Evolutionary conservation across 2,888 invertebrate species (phyloP), one percentile per base, ranked within the genome.

Genomic region (Leptinotarsa tumamoca): DNA sequence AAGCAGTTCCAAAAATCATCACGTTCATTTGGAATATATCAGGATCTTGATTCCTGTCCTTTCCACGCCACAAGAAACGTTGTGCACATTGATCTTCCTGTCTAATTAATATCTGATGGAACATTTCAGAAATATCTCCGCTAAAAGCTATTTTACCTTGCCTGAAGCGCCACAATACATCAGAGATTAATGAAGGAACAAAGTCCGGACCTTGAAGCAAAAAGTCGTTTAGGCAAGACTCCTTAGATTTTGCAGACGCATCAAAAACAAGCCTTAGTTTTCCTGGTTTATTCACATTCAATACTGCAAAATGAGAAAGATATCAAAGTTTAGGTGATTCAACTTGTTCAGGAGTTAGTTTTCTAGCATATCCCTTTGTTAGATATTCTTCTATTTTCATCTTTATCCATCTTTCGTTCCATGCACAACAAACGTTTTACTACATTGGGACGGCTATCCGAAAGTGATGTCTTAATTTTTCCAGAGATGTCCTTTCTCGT

Each of bases 1-100:
- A 71, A 15, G 52, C 51, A 4, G 66, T 51, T 51, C 66, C 66
- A 49, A 71, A 63, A 18, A 66, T 71, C 71, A 71, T 71, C 17
- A 66, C 71, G 4, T 50, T 71, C 54, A 63, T 71, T 17, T 54
- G 27, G 17, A 23, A 43, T 43, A 43, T 10, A 43, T 43, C 10
- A 43, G 10, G 43, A 43, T 43, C 10, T 43, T 4, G 43, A 43
- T 70, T 56, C 7, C 18, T 4, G n/a, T 50, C 50, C 49, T 43
- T 67, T 14, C 67, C 50, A 43, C 50, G 27, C 50, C 67, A 67
- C 13, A 43, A n/a, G 13, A 67, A 50, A 13, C 67, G 67, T n/a
- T 50, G 66, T 27, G 66, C 66, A 15, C 67, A 50, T 43, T 49
- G 18, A 67, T 67, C 17, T 67, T 67, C 7, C 50, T 67, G 18